Conservation (phyloP, 2,888 invertebrate species). For the Malacosoma neustria region DNA sequence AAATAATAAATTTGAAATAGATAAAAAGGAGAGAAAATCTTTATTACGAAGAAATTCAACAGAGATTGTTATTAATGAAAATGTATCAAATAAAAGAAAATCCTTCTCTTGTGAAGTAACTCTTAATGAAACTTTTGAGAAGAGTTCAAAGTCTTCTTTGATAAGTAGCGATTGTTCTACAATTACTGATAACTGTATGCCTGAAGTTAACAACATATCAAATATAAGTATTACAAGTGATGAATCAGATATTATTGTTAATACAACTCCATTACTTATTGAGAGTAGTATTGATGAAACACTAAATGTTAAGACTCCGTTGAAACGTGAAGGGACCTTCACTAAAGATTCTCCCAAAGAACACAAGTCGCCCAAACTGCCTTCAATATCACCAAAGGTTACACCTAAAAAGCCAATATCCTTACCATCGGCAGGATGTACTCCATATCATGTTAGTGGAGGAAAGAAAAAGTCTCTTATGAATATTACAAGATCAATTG, state of each 20-base stretch:
- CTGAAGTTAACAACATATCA: slow-evolving; percentile 33
- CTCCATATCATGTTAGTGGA: slow-evolving; percentile 43
- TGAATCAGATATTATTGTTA: slow-evolving; percentile 48
- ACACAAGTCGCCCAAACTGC: slow-evolving; percentile 17
- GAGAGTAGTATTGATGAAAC: slow-evolving; percentile 56
- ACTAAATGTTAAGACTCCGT: slow-evolving; percentile 22
- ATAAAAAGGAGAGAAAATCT: no score
- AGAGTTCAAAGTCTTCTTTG: slow-evolving; percentile 34
- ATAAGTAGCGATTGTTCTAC: slow-evolving; percentile 34
- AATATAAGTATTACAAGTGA: slow-evolving; percentile 54
- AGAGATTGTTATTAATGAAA: neutral
- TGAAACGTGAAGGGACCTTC: slow-evolving; percentile 58
- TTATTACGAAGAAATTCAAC: neutral
- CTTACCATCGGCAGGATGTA: slow-evolving; percentile 44
- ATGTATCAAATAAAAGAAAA: slow-evolving; percentile 1
- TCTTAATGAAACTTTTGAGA: slow-evolving; percentile 27
- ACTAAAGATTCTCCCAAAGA: slow-evolving; percentile 39
- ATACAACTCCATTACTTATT: slow-evolving; percentile 45
- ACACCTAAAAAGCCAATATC: slow-evolving; percentile 37
- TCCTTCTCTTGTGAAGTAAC: slow-evolving; percentile 6
- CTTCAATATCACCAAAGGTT: slow-evolving; percentile 11
- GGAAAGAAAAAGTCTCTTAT: slow-evolving; percentile 31
- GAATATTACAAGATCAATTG: slow-evolving; percentile 54
- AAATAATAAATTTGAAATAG: no score
- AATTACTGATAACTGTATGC: slow-evolving; percentile 21